Evolutionary conservation across 2,888 invertebrate genomes (phyloP), one percentile per base, ranked within the genome.

Genomic region (Hirtodrosophila confusa): DNA sequence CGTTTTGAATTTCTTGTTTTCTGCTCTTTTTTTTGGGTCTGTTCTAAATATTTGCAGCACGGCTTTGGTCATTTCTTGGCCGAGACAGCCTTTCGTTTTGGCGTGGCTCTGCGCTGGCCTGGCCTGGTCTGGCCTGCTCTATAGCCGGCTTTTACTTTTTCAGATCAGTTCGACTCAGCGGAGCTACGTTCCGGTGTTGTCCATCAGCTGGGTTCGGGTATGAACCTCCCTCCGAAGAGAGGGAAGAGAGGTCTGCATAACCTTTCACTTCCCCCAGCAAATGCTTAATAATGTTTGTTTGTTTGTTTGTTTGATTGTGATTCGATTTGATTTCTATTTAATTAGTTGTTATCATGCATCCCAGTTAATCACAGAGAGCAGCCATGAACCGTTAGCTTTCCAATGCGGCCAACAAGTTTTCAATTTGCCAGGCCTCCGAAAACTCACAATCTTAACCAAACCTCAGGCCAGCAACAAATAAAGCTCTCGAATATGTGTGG

Each of bases 291-390:
- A 57, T 54, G 49, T 50, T 51, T 41, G 50, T 43, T 40, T 41
- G 55, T 49, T 37, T 39, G 31, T 56, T 51, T 39, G 47, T 29
- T 57, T 49, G 49, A 23, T 11, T 44, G 55, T 74, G 71, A 71
- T 71, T 85, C 65, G 63, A 85, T 63, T 86, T 75, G 45, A 75
- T 85, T 87, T 78, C 83, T 63, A 66, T 76, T 65, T 87, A 82
- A 82, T 82, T 87, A 85, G 76, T 60, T 82, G 78, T 75, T 82
- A 87, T 79, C 84, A 83, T 66, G 56, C 66, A 60, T 48, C 44
- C 67, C 54, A 62, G 61, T 54, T 83, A 83, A 79, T 83, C 69
- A 83, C 57, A 63, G 60, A 50, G 66, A 71, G 69, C 57, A 70
- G 49, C 65, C 65, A 68, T 80, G 68, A 51, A 85, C 87, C 86